Percentiles rank a stretch among this genome's conserved stretches.
Evolutionary conservation across 1,140 invertebrate species (phyloP).

Genomic region (Armadillidium nasatum): DNA sequence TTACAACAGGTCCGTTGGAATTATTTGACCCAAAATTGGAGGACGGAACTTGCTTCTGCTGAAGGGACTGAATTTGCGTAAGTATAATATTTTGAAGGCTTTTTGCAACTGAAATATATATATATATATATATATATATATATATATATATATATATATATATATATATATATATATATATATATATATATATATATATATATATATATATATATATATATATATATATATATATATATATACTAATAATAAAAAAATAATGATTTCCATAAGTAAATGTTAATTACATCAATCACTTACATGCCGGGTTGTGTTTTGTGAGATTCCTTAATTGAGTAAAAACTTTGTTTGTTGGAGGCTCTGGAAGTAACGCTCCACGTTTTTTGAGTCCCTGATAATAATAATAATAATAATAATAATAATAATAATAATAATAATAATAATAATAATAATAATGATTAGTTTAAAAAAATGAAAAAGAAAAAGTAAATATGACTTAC

Average conservation of each 20-base stretch:
- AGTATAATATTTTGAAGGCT: background rate
- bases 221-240: background rate
- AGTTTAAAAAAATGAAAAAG: too few species aligned
- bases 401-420: slow-evolving; percentile 23
- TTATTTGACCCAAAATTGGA: background rate
- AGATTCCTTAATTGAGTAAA: slow-evolving; percentile 54
- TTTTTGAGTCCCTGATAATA: slow-evolving; percentile 39
- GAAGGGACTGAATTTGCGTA: slow-evolving; percentile 16
- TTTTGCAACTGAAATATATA: background rate
- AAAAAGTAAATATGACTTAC: slow-evolving; percentile 38
- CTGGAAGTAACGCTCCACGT: slow-evolving; percentile 50
- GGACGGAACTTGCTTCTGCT: slow-evolving; percentile 10
- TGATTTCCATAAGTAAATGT: too few species aligned
- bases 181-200: slow-evolving; percentile 9
- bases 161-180: slow-evolving; percentile 16
- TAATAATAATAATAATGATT: slow-evolving; percentile 30
- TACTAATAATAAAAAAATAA: too few species aligned
- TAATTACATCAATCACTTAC: slow-evolving; percentile 48
- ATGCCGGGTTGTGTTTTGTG: slow-evolving; percentile 56
- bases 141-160: slow-evolving; percentile 21
- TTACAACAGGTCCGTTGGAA: background rate
- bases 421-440: slow-evolving; percentile 18
- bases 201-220: background rate
- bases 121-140: slow-evolving; percentile 1
- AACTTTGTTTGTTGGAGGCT: slow-evolving; percentile 53